Evolutionary conservation across 37 sponge, comb jelly and placozoan species (phyloP).

Genomic region (Beroe ovata): DNA sequence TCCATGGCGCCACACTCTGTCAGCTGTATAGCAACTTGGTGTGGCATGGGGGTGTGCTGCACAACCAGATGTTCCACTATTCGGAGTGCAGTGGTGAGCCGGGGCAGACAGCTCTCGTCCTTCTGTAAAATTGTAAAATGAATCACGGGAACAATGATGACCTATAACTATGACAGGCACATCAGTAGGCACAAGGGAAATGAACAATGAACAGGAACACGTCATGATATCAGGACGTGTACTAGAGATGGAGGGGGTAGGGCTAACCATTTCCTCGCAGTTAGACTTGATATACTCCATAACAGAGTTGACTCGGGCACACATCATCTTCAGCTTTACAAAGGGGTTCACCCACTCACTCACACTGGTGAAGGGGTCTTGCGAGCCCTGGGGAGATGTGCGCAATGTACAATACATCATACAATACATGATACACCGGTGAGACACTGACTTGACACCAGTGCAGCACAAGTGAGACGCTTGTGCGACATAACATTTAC

Average conservation of each 20-base stretch:
- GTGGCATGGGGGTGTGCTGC: constrained; percentile 21
- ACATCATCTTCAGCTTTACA: constrained; percentile 30
- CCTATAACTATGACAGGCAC: no score
- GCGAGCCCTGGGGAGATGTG: not conserved
- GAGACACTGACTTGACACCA: no score
- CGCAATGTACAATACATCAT: no score
- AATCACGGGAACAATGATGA: no score
- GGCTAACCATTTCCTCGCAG: not conserved
- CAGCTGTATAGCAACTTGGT: constrained; percentile 39
- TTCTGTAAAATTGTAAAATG: no score
- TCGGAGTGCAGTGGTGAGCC: constrained; percentile 34
- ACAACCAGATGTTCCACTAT: constrained; percentile 44
- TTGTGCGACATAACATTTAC: no score
- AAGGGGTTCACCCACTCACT: constrained; percentile 42
- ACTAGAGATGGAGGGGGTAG: no score
- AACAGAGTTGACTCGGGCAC: constrained; percentile 15
- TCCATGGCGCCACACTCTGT: constrained; percentile 59
- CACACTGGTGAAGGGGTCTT: constrained; percentile 10
- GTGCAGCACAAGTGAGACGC: no score
- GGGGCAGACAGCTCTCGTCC: constrained; percentile 23
- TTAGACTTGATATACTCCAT: constrained; percentile 54
- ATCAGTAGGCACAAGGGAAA: no score
- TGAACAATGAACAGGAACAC: no score
- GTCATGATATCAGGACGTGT: no score
- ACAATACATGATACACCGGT: no score